These are phyloP conservation scores for Listronotus oregonensis DNA, from an alignment of 1,140 invertebrate genomes.

Conservation along the genomic window DNA sequence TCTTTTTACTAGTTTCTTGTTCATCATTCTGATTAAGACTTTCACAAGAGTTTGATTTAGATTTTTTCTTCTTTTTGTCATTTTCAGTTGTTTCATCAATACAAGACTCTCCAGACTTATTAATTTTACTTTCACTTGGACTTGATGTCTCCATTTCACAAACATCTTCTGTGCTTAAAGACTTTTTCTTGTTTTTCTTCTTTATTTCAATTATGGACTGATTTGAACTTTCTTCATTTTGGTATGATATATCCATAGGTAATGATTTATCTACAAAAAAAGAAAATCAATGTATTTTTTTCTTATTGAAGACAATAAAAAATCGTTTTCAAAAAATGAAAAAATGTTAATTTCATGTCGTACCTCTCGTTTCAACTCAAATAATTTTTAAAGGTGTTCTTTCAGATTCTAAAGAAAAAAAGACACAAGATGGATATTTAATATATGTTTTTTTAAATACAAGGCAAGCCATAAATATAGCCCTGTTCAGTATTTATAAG, in stretches of 20 bases:
- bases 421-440: too few relatives aligned
- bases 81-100: slow-evolving; percentile 13
- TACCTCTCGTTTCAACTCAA: too few relatives aligned
- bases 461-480: too few relatives aligned
- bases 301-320: too few relatives aligned
- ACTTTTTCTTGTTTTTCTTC: slow-evolving; percentile 30
- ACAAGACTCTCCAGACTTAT: slow-evolving; percentile 8
- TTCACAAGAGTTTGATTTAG: not conserved
- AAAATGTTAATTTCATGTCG: too few relatives aligned
- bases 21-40: slow-evolving; percentile 4
- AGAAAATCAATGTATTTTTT: too few relatives aligned
- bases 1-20: slow-evolving; percentile 30
- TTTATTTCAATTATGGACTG: not conserved
- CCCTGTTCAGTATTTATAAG: too few relatives aligned
- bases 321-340: too few relatives aligned
- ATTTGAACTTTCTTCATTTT: not conserved
- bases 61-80: slow-evolving; percentile 28
- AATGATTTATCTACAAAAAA: slow-evolving; percentile 10
- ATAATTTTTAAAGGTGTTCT: too few relatives aligned
- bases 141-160: slow-evolving; percentile 27
- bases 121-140: slow-evolving; percentile 7
- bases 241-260: slow-evolving; percentile 2
- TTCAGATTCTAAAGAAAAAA: too few relatives aligned
- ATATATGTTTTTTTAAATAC: too few relatives aligned
- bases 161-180: not conserved